Evolutionary conservation across 2,113 vertebrate species (phyloP).

Genomic region (Nettapus auritus): DNA sequence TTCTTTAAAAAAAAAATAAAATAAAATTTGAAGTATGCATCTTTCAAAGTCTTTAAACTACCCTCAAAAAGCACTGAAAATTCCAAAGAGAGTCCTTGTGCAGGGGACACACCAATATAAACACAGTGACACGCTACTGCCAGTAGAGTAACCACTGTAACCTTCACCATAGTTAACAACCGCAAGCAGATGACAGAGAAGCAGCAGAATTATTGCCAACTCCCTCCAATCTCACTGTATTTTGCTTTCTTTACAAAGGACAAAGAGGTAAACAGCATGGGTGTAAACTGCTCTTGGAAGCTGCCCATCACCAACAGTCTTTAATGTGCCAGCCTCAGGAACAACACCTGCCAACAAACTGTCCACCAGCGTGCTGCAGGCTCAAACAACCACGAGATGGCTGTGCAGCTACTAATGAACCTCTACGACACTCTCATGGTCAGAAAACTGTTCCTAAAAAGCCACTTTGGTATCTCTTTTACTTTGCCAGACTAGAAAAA

Average conservation of each 20-base stretch:
- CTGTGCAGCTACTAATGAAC: neutral
- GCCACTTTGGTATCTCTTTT: neutral
- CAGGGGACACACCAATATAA: neutral
- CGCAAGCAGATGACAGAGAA: neutral
- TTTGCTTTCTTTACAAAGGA: neutral
- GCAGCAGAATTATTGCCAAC: neutral
- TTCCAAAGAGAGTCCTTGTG: neutral
- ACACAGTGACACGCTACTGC: neutral
- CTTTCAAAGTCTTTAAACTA: neutral
- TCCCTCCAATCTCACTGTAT: neutral
- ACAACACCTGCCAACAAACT: neutral
- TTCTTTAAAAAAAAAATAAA: too few species aligned
- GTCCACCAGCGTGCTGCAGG: neutral
- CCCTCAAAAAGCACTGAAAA: neutral
- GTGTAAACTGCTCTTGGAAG: neutral
- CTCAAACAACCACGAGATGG: accelerated
- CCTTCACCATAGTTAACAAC: neutral
- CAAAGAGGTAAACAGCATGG: neutral
- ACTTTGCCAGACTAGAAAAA: neutral
- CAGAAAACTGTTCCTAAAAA: neutral
- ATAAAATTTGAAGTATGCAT: neutral
- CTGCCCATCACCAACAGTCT: accelerated
- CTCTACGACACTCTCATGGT: neutral
- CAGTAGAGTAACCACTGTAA: neutral
- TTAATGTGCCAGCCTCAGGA: neutral